phyloP scores from a whole-genome alignment of 2,113 vertebrate species.

The Ahaetulla prasina region DNA sequence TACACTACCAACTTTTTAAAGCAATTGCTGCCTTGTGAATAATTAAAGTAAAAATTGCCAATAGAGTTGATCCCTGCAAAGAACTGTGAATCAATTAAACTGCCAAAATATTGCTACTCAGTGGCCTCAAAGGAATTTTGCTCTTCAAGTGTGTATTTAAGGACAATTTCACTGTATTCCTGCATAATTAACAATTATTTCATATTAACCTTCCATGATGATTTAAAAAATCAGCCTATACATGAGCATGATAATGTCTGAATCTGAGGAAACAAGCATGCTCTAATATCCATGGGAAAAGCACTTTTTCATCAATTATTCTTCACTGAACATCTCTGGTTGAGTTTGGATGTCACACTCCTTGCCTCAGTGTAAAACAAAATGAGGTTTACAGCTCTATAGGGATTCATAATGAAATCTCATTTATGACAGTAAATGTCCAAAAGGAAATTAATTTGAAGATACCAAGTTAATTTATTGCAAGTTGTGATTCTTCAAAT shows the following conservation, averaged over 20 bases:
- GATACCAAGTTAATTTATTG: constrained; percentile 46
- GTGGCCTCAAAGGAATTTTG: constrained; percentile 1
- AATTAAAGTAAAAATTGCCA: constrained; percentile 16
- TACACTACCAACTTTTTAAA: neutral
- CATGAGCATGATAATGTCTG: constrained; percentile 53
- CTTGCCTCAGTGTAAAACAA: constrained; percentile 43
- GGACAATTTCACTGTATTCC: neutral
- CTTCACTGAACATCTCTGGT: constrained; percentile 53
- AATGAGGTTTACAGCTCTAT: constrained; percentile 48
- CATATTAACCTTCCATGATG: constrained; percentile 24
- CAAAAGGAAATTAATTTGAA: constrained; percentile 56
- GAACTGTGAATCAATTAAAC: constrained; percentile 12
- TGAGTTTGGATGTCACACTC: constrained; percentile 45
- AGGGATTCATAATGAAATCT: constrained; percentile 56
- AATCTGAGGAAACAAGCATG: constrained; percentile 34
- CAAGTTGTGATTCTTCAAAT: constrained; percentile 39
- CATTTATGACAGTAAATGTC: constrained; percentile 62
- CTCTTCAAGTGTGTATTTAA: constrained; percentile 2
- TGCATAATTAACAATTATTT: constrained; percentile 35
- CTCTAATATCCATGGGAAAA: constrained; percentile 43
- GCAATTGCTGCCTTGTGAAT: constrained; percentile 6
- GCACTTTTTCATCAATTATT: constrained; percentile 35
- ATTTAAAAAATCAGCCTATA: constrained; percentile 44
- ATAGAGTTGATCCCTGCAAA: neutral
- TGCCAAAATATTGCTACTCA: constrained; percentile 20